Base-by-base conservation (phyloP, 1,140 invertebrate species). In the Mizuhopecten yessoensis region DNA sequence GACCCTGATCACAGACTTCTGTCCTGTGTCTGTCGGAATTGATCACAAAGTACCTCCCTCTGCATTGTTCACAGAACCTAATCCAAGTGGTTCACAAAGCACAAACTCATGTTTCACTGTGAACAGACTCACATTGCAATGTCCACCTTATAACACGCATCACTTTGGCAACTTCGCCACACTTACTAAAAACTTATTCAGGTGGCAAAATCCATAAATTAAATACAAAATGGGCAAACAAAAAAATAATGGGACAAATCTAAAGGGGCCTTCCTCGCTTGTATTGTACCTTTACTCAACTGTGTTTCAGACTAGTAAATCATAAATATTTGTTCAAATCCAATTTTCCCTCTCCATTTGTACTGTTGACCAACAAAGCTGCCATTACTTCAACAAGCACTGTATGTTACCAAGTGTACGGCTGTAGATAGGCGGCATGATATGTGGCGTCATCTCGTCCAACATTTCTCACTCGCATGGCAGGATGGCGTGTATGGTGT, bases 111-210 rank as follows among this genome's bases (percentile, higher is more conserved):
- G 17, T 17, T 45, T 45, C 42, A 5, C n/a, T 75, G 57, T 17
- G n/a, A 39, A 39, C 36, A 5, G n/a, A 49, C 20, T 23, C 1
- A n/a, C 57, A 57, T 57, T 75, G 57, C 11, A 29, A 3, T 29
- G 57, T 75, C 57, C 57, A 75, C 57, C 57, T 75, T 5, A 29
- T n/a, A 5, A 75, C 57, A 75, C 57, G 57, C 57, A 75, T 75
- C 57, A 75, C 57, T 75, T 75, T 29, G n/a, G 57, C 57, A 75
- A 75, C 57, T 75, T 75, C 57, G 57, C 57, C 57, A 75, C 57
- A 75, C 57, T 75, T 75, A 75, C 57, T 75, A 75, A 75, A 75
- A 75, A 9, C 57, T 75, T 75, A 75, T 75, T 75, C 57, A 75
- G 57, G 57, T 75, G 57, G 57, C 57, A 75, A 75, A 75, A 75